These are phyloP conservation scores for Lathamus discolor DNA, from an alignment of 2,113 vertebrate species.

Conservation along the genomic window DNA sequence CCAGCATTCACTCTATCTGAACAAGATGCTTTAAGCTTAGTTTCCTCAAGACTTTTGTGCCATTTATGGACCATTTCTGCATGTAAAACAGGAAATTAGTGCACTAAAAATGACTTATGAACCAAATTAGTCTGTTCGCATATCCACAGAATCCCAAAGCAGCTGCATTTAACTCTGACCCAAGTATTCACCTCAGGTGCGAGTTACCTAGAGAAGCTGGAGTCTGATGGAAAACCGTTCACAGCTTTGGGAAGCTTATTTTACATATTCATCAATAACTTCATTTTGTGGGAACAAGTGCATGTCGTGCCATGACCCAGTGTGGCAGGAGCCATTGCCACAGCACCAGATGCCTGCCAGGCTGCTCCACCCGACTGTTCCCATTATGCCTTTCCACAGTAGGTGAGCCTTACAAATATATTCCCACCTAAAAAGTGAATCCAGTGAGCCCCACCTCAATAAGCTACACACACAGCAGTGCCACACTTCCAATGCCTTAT, in stretches of 20 bases:
- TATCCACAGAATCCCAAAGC: constrained; percentile 58
- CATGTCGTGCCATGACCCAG: background rate
- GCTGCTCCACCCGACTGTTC: background rate
- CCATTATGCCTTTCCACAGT: background rate
- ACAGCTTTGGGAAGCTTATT: constrained; percentile 1
- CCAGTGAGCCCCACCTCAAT: background rate
- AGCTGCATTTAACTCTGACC: constrained; percentile 70
- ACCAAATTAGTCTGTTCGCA: constrained; percentile 70
- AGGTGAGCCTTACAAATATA: background rate
- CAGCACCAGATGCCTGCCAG: background rate
- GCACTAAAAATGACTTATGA: constrained; percentile 69
- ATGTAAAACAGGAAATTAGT: constrained; percentile 63
- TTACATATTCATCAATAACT: background rate
- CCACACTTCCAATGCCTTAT: accelerated
- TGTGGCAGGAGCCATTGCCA: accelerated
- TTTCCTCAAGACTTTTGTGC: constrained; percentile 52
- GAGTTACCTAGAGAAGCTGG: constrained; percentile 60
- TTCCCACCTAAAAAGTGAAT: background rate
- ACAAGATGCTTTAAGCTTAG: constrained; percentile 27
- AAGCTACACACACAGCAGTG: accelerated
- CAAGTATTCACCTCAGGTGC: constrained; percentile 56
- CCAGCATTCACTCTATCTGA: background rate
- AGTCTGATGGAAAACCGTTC: constrained; percentile 35
- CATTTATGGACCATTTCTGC: constrained; percentile 59
- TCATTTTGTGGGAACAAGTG: background rate